These are phyloP conservation scores for Anastrepha obliqua DNA, from an alignment of 1,140 invertebrate genomes.

Conservation along the genomic window DNA sequence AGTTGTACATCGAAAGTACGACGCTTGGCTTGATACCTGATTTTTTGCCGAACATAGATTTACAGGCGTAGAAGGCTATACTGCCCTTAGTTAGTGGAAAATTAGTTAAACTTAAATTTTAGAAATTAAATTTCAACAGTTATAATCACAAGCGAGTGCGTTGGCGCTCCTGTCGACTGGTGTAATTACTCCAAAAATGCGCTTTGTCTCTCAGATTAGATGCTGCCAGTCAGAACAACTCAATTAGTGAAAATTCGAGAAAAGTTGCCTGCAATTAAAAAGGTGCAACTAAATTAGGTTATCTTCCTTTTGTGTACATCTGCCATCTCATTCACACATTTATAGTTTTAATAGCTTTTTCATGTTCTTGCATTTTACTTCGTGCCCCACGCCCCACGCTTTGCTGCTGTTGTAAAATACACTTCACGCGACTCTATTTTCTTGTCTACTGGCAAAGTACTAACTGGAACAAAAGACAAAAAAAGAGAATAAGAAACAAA, in stretches of 20 bases:
- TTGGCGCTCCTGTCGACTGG: too few relatives aligned
- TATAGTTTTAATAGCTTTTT: conserved; percentile 51
- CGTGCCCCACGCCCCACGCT: too few relatives aligned
- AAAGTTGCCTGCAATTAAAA: conserved; percentile 12
- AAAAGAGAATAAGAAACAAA: background rate
- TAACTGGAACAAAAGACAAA: background rate
- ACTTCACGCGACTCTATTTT: background rate
- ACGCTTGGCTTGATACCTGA: too few relatives aligned
- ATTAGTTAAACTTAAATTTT: too few relatives aligned
- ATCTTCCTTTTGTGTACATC: background rate
- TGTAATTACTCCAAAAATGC: too few relatives aligned
- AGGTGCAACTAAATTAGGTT: conserved; percentile 8
- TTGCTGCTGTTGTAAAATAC: background rate
- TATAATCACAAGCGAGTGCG: too few relatives aligned
- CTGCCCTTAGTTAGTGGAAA: too few relatives aligned
- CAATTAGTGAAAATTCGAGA: conserved; percentile 21
- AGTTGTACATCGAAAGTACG: too few relatives aligned
- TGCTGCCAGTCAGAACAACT: background rate
- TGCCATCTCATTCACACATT: background rate
- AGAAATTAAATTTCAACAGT: too few relatives aligned
- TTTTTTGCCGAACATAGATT: too few relatives aligned
- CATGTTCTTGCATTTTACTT: conserved; percentile 30
- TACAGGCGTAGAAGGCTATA: too few relatives aligned
- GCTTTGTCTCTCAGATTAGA: too few relatives aligned
- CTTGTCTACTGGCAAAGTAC: background rate